Evolutionary conservation across 1,140 invertebrate species (phyloP).

Genomic region (Aphelinus certus): DNA sequence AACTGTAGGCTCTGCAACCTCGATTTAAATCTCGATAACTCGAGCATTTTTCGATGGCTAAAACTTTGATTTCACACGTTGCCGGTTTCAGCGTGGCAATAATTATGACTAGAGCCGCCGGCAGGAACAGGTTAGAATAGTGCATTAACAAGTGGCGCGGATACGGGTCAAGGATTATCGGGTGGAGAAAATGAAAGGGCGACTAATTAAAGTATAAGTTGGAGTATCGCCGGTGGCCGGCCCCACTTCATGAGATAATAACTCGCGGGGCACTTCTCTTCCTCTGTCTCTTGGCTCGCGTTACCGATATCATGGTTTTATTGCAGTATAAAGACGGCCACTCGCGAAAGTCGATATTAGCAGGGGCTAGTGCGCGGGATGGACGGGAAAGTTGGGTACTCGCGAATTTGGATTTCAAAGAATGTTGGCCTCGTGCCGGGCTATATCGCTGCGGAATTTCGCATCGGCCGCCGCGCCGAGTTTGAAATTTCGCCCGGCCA

Average conservation of each 20-base stretch:
- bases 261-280: background rate
- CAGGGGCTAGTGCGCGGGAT: background rate
- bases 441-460: background rate
- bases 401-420: slow-evolving; percentile 7
- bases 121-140: too few relatives aligned
- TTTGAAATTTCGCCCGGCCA: slow-evolving; percentile 5
- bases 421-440: slow-evolving; percentile 22
- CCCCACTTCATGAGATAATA: slow-evolving; percentile 19
- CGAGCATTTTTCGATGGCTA: too few relatives aligned
- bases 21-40: too few relatives aligned
- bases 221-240: slow-evolving; percentile 13
- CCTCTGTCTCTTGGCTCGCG: background rate
- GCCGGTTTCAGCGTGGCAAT: too few relatives aligned
- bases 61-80: too few relatives aligned
- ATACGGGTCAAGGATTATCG: too few relatives aligned
- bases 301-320: slow-evolving; percentile 32
- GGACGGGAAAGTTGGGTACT: background rate
- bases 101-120: too few relatives aligned
- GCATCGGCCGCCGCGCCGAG: background rate
- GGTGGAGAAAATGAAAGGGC: slow-evolving; percentile 7
- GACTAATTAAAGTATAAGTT: slow-evolving; percentile 35
- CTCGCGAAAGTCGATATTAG: background rate
- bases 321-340: slow-evolving; percentile 4
- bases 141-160: too few relatives aligned
- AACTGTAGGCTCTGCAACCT: too few relatives aligned